Evolutionary conservation across 1,140 invertebrate genomes (phyloP), one percentile per base, ranked within the genome.

Genomic region (Acromyrmex echinatior): DNA sequence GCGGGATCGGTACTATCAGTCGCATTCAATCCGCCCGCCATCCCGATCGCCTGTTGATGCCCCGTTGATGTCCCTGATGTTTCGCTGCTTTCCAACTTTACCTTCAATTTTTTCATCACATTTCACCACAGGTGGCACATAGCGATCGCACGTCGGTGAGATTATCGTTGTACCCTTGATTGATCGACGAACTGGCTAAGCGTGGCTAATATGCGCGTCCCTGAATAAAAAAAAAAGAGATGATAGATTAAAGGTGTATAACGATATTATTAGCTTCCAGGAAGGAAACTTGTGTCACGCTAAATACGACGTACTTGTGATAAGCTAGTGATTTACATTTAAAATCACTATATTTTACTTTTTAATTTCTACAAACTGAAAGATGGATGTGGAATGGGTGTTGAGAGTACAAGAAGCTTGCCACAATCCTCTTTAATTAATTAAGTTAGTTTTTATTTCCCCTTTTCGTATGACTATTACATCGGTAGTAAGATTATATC

Each of bases 391-490:
- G 14, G 63, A 16, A 45, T 16, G 53, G 9, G 18, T 56, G n/a
- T 25, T 14, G 25, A 65, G 56, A 88, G 51, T 85, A 87, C 86
- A 87, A 77, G 86, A 92, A 68, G 88, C 10, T 39, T 12, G 14
- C 49, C 18, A n/a, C 79, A 90, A 88, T 87, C 10, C 18, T 25
- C 86, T 74, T 92, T 92, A 92, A 92, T 93, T 91, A 93, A 91
- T 93, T 93, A 93, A 93, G 89, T 93, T 93, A 93, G 91, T 92
- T 92, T 92, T 92, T 92, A 80, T 80, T 92, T 90, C 86, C 89
- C 91, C 88, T 91, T 93, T 90, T 92, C 91, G 88, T 93, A 95
- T 94, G 92, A 93, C 92, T 94, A 93, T 94, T 94, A 94, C 93
- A 94, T 92, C 89, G 79, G 87, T 93, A 92, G 92, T 94, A 94